A percentile compares a stretch with the other conserved stretches of the same genome.
These are phyloP conservation scores for Saccostrea glomerata DNA, from an alignment of 1,140 invertebrate genomes.

Conservation along the genomic window DNA sequence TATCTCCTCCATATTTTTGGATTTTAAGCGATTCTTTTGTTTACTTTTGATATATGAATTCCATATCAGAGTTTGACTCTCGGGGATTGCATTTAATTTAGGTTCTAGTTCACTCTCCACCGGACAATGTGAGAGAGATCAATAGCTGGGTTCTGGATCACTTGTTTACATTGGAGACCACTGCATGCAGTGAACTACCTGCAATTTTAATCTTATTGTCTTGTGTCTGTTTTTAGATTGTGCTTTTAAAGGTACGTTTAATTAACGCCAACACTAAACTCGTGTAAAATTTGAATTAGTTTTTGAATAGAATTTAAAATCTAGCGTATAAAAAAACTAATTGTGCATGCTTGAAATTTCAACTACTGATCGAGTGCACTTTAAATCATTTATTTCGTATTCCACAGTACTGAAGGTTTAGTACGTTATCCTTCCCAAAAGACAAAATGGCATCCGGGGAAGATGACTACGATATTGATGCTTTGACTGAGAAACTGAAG, in stretches of 20 bases:
- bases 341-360: background rate
- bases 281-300: too few relatives aligned
- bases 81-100: background rate
- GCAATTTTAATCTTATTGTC: background rate
- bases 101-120: background rate
- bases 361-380: background rate
- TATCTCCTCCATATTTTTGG: background rate
- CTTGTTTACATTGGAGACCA: conserved; percentile 19
- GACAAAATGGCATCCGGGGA: background rate
- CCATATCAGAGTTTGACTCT: background rate
- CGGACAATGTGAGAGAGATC: background rate
- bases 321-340: background rate
- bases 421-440: background rate
- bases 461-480: conserved; percentile 3
- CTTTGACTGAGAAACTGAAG: conserved; percentile 10
- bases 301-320: too few relatives aligned
- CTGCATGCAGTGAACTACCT: background rate
- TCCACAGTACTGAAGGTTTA: background rate
- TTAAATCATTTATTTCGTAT: background rate
- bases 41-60: background rate
- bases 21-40: background rate
- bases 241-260: conserved; percentile 22
- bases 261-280: background rate
- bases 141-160: background rate
- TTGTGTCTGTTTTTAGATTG: background rate